Percentiles rank a stretch among this genome's conserved stretches.
Conservation (phyloP, 2,888 invertebrate genomes). For the Melolontha melolontha region DNA sequence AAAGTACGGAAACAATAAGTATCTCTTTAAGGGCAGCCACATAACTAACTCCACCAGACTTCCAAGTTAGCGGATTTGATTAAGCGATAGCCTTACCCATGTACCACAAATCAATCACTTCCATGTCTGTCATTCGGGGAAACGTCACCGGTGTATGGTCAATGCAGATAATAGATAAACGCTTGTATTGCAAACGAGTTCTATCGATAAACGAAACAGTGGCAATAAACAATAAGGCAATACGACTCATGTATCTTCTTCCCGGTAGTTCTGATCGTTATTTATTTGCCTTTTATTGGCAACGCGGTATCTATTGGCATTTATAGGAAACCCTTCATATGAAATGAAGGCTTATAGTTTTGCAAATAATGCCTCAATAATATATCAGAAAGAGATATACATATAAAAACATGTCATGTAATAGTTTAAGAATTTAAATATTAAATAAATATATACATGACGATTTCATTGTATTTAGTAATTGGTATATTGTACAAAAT, state of each 20-base stretch:
- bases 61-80: slow-evolving; percentile 41
- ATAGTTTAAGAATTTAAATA: neutral
- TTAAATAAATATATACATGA: neutral
- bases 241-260: slow-evolving; percentile 39
- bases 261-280: slow-evolving; percentile 19
- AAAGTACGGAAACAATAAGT: slow-evolving; percentile 44
- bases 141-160: slow-evolving; percentile 41
- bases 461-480: neutral
- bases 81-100: slow-evolving; percentile 45
- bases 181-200: slow-evolving; percentile 42
- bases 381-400: no score
- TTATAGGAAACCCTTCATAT: slow-evolving; percentile 3
- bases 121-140: slow-evolving; percentile 40
- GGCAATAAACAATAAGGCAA: slow-evolving; percentile 39
- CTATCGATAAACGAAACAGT: slow-evolving; percentile 42
- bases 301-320: neutral
- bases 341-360: neutral
- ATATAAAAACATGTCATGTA: neutral
- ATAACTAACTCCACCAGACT: slow-evolving; percentile 41
- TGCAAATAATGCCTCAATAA: neutral
- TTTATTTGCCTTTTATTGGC: slow-evolving; percentile 36
- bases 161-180: slow-evolving; percentile 42
- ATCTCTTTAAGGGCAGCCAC: slow-evolving; percentile 39
- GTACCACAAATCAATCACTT: slow-evolving; percentile 44
- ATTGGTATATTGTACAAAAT: no score